Conservation (phyloP, 2,888 invertebrate genomes). For the Diaperis boleti region DNA sequence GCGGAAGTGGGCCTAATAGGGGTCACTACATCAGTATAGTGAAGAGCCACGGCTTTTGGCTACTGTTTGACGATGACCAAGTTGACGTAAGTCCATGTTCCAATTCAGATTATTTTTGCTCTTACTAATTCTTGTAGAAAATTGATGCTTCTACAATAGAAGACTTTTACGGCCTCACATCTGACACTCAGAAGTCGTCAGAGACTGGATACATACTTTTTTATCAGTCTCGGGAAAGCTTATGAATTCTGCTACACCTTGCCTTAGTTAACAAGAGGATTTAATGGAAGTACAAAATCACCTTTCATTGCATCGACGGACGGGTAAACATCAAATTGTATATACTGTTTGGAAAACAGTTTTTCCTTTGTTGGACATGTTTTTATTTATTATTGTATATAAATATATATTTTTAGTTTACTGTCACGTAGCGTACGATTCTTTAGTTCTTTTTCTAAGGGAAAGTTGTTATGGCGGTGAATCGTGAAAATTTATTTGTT, state of each 20-base stretch:
- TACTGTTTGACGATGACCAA: slow-evolving; percentile 99
- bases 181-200: slow-evolving; percentile 98
- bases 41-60: slow-evolving; percentile 99
- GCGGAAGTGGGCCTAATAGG: slow-evolving; percentile 98
- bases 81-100: slow-evolving; percentile 86
- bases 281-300: slow-evolving; percentile 37
- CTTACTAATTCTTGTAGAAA: slow-evolving; percentile 78
- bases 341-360: slow-evolving; percentile 20
- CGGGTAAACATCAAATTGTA: slow-evolving; percentile 36
- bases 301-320: slow-evolving; percentile 39
- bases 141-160: slow-evolving; percentile 99
- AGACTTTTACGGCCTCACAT: slow-evolving; percentile 99
- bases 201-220: slow-evolving; percentile 99
- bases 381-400: slow-evolving; percentile 34
- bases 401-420: slow-evolving; percentile 18
- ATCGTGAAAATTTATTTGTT: too few species aligned
- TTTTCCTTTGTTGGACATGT: slow-evolving; percentile 36
- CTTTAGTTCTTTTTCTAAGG: slow-evolving; percentile 11
- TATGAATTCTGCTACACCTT: slow-evolving; percentile 54
- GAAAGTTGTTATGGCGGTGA: too few species aligned
- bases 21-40: slow-evolving; percentile 99
- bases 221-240: slow-evolving; percentile 85
- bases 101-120: slow-evolving; percentile 1
- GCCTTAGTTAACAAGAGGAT: slow-evolving; percentile 46
- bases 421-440: not conserved